Percentiles rank a stretch among this genome's conserved stretches.
These are phyloP conservation scores for Macropodus opercularis DNA, from an alignment of 2,797 vertebrate genomes.

Conservation along the genomic window DNA sequence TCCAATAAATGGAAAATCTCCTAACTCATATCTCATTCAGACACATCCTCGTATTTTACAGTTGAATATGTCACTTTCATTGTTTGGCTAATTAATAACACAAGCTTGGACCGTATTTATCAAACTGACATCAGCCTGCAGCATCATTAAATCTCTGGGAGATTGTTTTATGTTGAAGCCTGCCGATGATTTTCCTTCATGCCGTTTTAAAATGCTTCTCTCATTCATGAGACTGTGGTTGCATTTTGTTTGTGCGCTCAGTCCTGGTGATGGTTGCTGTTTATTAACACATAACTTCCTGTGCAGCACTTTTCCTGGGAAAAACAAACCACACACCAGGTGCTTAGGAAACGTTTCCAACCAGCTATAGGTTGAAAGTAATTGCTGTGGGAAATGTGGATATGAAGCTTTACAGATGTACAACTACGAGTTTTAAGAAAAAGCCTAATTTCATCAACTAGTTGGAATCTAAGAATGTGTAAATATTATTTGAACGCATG, in stretches of 20 bases:
- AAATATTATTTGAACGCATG: neutral
- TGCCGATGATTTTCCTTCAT: constrained; percentile 1
- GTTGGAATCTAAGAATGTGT: neutral
- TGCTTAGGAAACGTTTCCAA: constrained; percentile 11
- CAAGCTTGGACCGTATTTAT: neutral
- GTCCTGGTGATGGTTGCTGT: constrained; percentile 33
- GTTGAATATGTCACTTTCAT: constrained; percentile 22
- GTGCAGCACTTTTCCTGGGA: neutral
- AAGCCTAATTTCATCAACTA: neutral
- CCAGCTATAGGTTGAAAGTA: neutral
- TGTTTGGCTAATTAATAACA: constrained; percentile 40
- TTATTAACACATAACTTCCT: constrained; percentile 29
- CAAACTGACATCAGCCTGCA: constrained; percentile 12
- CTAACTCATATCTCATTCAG: constrained; percentile 11
- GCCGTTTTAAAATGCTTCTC: constrained; percentile 14
- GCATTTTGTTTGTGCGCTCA: constrained; percentile 22
- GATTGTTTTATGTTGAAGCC: neutral
- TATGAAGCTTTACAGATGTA: neutral
- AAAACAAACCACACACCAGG: neutral
- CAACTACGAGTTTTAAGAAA: neutral
- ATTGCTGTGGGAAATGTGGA: neutral
- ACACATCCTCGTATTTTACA: constrained; percentile 7
- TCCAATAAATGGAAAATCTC: constrained; percentile 21
- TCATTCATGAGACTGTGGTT: neutral
- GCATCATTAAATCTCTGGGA: constrained; percentile 11